These are phyloP conservation scores for Mesembrinibis cayennensis DNA, from an alignment of 2,113 vertebrate species.

Conservation along the genomic window DNA sequence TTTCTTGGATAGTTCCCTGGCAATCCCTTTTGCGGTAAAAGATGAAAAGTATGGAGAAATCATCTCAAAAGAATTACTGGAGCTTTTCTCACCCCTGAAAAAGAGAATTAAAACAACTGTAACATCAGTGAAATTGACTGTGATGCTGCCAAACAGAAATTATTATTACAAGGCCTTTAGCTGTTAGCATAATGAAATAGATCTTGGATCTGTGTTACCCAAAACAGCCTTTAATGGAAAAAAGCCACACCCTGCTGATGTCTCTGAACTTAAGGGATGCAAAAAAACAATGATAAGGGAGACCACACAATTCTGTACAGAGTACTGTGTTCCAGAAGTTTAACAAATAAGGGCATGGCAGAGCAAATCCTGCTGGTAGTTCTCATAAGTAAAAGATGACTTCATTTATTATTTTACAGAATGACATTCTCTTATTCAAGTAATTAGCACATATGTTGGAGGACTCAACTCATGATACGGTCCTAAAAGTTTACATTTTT, in stretches of 20 bases:
- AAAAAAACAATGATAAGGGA: slow-evolving; percentile 50
- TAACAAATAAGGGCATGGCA: slow-evolving; percentile 31
- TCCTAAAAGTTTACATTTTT: slow-evolving; percentile 21
- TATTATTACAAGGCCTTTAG: slow-evolving; percentile 55
- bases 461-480: not conserved
- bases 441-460: slow-evolving; percentile 12
- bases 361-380: slow-evolving; percentile 30
- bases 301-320: slow-evolving; percentile 43
- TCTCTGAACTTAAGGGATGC: slow-evolving; percentile 51
- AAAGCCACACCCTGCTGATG: slow-evolving; percentile 49
- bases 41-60: slow-evolving; percentile 42
- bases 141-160: slow-evolving; percentile 61
- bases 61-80: slow-evolving; percentile 38
- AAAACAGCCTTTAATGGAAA: slow-evolving; percentile 57
- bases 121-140: slow-evolving; percentile 52
- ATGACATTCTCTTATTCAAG: slow-evolving; percentile 31
- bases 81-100: slow-evolving; percentile 46
- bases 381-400: slow-evolving; percentile 46
- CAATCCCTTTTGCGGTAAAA: not conserved
- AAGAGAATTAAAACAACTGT: slow-evolving; percentile 39
- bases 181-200: slow-evolving; percentile 42
- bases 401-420: slow-evolving; percentile 60
- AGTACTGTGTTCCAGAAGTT: slow-evolving; percentile 10
- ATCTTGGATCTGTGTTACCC: slow-evolving; percentile 27
- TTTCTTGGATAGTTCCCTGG: slow-evolving; percentile 30